Base-by-base conservation (phyloP, 2,113 vertebrate species). In the Noctilio leporinus region DNA sequence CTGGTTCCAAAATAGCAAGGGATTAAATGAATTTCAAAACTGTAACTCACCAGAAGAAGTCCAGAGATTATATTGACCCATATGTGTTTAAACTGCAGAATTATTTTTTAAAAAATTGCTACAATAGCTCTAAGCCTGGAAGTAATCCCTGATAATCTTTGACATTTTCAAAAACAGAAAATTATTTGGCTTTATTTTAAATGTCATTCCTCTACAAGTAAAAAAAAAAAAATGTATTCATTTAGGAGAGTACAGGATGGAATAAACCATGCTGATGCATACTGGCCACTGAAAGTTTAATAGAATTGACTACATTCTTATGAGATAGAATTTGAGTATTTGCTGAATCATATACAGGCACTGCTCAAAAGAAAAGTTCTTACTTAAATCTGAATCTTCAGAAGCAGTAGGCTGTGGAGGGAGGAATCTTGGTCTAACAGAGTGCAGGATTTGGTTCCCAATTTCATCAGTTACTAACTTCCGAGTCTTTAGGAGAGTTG, bases 101-200 rank as follows among this genome's bases (percentile, higher is more conserved):
- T 89, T 86, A 90, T 43, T 89, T 33, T 43, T 89, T 33, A 85
- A 87, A 86, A 76, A 86, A 80, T 8, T 43, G 19, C 17, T 78
- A 67, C 53, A 2, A 10, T 35, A 57, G 2, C 47, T 43, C 11
- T 12, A 94, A 89, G 53, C 14, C 53, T 76, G 35, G 57, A 95
- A 84, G 14, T 67, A 67, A 94, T 91, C 51, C 49, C 59, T 94
- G 89, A 89, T 77, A 69, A 87, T 93, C 80, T 78, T 47, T 95
- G 95, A 96, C 83, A 87, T 96, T 96, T 97, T 92, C 67, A 77
- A 87, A 95, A 91, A 49, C 76, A 87, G 76, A 85, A 96, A 94
- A 90, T 93, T 92, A 89, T 87, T 92, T 96, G 86, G 59, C 33
- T 94, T 96, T 75, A 95, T 90, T 90, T 97, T 84, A 96, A 97